Evolutionary conservation across 53 echinoderm and acorn worm genomes (phyloP), one percentile per base, ranked within the genome.

Genomic region (Zoroaster sp.): DNA sequence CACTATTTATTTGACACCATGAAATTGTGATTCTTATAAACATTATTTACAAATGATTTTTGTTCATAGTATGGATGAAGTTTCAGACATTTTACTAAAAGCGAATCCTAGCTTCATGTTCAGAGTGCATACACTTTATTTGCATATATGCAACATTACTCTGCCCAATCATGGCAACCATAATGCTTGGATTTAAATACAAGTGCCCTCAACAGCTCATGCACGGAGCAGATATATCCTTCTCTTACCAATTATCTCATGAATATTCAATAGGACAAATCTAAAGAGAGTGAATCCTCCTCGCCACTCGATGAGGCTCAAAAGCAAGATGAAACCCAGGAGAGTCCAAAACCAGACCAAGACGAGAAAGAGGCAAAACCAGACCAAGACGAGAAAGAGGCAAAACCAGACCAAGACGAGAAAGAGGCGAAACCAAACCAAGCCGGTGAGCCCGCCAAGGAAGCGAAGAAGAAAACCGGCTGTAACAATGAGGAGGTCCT

Each of bases 401-500:
- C 53, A 46, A 85, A 83, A 40, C 54, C 78, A 36, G 52, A 7
- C 0, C 36, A 80, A 20, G 86, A 72, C 2, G 72, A 43, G 44
- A 71, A n/a, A n/a, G n/a, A n/a, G n/a, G n/a, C 43, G n/a, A 72
- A 87, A 73, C 28, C 31, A 41, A 36, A 87, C 6, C 23, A 55
- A 7, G 47, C 70, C 45, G 72, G 44, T 28, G 86, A 86, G 40
- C 83, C 89, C 34, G 36, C 45, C 51, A 73, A 72, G 9, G 83
- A 83, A 38, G 55, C 51, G 77, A 91, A 91, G 83, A 96, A 94
- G 89, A 91, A 92, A 83, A 95, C 88, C 2, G 98, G 98, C 20
- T 98, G 98, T 47, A 98, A 93, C 74, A 94, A 91, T 15, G 89
- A 94, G 51, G 98, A 98, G 72, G 96, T 98, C 41, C 76, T 98